Evolutionary conservation across 2,888 invertebrate species (phyloP).

Genomic region (Fabriciana adippe): DNA sequence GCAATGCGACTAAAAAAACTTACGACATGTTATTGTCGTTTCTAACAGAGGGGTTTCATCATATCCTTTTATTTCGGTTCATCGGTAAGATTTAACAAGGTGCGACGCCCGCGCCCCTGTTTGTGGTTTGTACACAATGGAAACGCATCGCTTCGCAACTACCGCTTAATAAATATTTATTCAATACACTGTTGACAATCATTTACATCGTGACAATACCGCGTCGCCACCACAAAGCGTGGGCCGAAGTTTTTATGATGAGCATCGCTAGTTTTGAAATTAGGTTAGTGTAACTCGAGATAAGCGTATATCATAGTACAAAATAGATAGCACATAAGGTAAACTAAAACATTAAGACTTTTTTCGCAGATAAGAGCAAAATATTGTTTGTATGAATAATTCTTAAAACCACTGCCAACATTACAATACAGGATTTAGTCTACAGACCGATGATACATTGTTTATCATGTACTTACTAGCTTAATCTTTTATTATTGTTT

Average conservation of each 20-base stretch:
- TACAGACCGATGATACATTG: too few relatives aligned
- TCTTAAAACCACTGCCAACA: too few relatives aligned
- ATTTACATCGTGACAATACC: slow-evolving; percentile 73
- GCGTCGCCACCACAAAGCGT: slow-evolving; percentile 66
- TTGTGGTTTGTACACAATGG: slow-evolving; percentile 57
- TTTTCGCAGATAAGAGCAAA: too few relatives aligned
- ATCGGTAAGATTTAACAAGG: slow-evolving; percentile 50
- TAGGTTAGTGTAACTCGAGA: slow-evolving; percentile 59
- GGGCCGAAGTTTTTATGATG: slow-evolving; percentile 66
- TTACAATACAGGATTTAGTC: too few relatives aligned
- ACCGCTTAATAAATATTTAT: slow-evolving; percentile 78
- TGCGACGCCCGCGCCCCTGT: slow-evolving; percentile 57
- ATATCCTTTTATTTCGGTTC: slow-evolving; percentile 56
- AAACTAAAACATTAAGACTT: neutral
- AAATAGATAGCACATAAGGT: slow-evolving; percentile 2
- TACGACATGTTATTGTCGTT: slow-evolving; percentile 28
- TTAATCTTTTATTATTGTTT: too few relatives aligned
- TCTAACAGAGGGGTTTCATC: slow-evolving; percentile 52
- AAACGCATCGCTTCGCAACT: slow-evolving; percentile 63
- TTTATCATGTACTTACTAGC: too few relatives aligned
- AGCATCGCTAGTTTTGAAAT: slow-evolving; percentile 69
- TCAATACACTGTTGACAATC: slow-evolving; percentile 77
- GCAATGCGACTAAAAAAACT: slow-evolving; percentile 36
- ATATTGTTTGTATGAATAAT: too few relatives aligned
- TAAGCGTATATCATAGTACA: slow-evolving; percentile 37